These are phyloP conservation scores for Silurus lanzhouensis DNA, from an alignment of 2,797 vertebrate genomes.

Conservation along the genomic window DNA sequence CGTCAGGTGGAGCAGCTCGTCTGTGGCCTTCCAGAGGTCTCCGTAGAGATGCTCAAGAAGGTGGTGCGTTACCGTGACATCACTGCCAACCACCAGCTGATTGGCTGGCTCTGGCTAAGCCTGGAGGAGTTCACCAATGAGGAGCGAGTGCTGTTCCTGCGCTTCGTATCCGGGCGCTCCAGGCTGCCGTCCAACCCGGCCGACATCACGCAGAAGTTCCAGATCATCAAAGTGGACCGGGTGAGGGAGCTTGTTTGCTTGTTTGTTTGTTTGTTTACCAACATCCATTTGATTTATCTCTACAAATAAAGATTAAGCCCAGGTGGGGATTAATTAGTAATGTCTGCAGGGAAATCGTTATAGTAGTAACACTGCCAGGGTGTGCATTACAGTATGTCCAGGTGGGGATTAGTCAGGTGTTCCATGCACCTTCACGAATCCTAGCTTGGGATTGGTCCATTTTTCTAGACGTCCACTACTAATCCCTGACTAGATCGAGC, in stretches of 20 bases:
- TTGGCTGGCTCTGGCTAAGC: slow-evolving; percentile 83
- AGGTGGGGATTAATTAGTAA: no score
- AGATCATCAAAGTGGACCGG: slow-evolving; percentile 85
- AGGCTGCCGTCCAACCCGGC: slow-evolving; percentile 79
- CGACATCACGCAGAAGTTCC: slow-evolving; percentile 81
- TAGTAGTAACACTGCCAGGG: no score
- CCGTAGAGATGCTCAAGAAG: slow-evolving; percentile 81
- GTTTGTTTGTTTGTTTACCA: background rate
- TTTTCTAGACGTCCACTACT: background rate
- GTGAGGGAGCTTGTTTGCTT: slow-evolving; percentile 62
- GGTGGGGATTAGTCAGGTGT: background rate
- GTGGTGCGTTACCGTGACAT: slow-evolving; percentile 83
- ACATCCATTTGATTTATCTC: background rate
- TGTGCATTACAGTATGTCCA: background rate
- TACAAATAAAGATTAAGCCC: background rate
- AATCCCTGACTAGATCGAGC: background rate
- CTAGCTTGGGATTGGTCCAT: background rate
- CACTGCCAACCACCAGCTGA: slow-evolving; percentile 78
- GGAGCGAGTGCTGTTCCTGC: slow-evolving; percentile 82
- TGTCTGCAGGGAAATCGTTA: no score
- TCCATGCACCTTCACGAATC: background rate
- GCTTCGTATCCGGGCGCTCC: slow-evolving; percentile 81
- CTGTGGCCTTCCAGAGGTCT: slow-evolving; percentile 82
- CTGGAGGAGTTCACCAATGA: slow-evolving; percentile 84
- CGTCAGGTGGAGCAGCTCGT: slow-evolving; percentile 84